Conservation (phyloP, 1,140 invertebrate species). For the Ostrea edulis region DNA sequence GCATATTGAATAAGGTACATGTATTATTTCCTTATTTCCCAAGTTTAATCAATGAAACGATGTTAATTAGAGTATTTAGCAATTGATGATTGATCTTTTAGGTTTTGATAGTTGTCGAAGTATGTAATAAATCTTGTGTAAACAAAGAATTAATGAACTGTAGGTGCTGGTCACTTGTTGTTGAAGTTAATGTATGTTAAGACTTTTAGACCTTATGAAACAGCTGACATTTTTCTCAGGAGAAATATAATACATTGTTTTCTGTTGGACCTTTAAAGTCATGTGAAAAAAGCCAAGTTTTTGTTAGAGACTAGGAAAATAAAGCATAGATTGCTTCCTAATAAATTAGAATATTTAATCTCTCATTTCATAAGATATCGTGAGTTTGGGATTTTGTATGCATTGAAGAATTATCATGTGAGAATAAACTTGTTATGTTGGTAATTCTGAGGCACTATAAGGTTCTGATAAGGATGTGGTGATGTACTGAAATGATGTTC, state of each 20-base stretch:
- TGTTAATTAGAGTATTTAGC: constrained; percentile 1
- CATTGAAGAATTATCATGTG: too few species aligned
- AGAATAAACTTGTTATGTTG: too few species aligned
- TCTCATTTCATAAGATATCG: too few species aligned
- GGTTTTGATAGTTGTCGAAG: background rate
- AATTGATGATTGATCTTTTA: background rate
- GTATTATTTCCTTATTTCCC: background rate
- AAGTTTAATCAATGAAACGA: background rate
- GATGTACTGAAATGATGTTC: background rate
- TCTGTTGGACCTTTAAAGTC: constrained; percentile 9
- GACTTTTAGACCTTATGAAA: background rate
- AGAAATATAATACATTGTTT: background rate
- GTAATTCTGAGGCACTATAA: background rate
- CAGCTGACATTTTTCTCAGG: constrained; percentile 15
- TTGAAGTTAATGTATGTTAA: too few species aligned
- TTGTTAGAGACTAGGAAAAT: background rate
- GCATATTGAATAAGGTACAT: background rate
- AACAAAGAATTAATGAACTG: background rate
- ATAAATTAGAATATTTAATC: too few species aligned
- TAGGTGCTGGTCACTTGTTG: background rate
- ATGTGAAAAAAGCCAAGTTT: background rate
- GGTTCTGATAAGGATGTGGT: background rate
- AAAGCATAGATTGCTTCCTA: too few species aligned
- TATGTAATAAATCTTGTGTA: background rate
- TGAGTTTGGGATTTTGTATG: too few species aligned